Percentiles rank a stretch among this genome's conserved stretches.
phyloP scores from a whole-genome alignment of 37 sponge, comb jelly and placozoan genomes.

The Spongilla lacustris region DNA sequence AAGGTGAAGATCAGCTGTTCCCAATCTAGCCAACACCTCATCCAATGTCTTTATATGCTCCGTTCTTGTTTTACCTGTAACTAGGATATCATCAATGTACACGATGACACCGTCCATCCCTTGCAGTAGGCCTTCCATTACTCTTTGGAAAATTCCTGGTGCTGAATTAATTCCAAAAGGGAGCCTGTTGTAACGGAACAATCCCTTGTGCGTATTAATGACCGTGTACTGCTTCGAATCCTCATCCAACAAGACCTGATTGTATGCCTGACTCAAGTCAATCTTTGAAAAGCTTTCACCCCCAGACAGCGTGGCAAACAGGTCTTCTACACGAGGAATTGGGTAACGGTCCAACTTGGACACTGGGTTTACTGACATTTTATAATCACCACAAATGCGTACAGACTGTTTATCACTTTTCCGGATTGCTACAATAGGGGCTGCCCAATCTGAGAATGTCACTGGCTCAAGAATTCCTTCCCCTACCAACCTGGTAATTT shows the following conservation, averaged over 20 bases:
- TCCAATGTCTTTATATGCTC: conserved; percentile 3
- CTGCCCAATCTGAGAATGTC: conserved; percentile 45
- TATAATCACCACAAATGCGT: conserved; percentile 57
- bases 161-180: conserved; percentile 38
- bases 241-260: conserved; percentile 19
- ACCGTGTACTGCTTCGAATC: conserved; percentile 19
- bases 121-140: conserved; percentile 44
- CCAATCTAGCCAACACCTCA: conserved; percentile 12
- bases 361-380: conserved; percentile 16
- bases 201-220: conserved; percentile 35
- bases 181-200: conserved; percentile 17
- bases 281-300: conserved; percentile 29
- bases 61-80: conserved; percentile 11
- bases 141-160: conserved; percentile 24
- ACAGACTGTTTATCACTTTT: conserved; percentile 28
- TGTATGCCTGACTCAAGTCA: conserved; percentile 40
- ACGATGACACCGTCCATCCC: conserved; percentile 33
- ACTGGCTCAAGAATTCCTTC: conserved; percentile 37
- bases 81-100: conserved; percentile 43
- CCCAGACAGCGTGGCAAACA: conserved; percentile 4
- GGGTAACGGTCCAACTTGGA: conserved; percentile 21
- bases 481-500: conserved; percentile 13
- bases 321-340: conserved; percentile 18
- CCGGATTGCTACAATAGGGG: conserved; percentile 48
- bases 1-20: not conserved